These are phyloP conservation scores for Idaea straminata DNA, from an alignment of 2,888 invertebrate genomes.

Conservation along the genomic window DNA sequence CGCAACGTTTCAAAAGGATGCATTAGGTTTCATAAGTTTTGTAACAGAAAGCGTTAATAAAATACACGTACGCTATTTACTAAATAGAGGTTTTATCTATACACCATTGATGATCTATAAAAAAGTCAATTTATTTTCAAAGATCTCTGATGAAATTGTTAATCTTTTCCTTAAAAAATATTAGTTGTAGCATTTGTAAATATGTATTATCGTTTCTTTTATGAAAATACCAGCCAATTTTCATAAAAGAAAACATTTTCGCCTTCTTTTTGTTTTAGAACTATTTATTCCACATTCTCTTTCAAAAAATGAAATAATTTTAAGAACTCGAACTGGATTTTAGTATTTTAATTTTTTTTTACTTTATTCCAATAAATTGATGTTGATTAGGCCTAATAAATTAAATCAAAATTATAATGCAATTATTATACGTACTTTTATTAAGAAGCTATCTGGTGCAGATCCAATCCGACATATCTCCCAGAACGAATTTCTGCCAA, in stretches of 20 bases:
- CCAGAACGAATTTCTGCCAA: too few species aligned
- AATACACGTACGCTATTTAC: too few species aligned
- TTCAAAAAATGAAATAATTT: constrained; percentile 32
- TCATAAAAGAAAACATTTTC: constrained; percentile 47
- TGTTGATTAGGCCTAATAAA: too few species aligned
- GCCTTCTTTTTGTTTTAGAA: constrained; percentile 1
- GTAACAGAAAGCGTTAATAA: too few species aligned
- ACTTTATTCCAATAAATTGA: constrained; percentile 9
- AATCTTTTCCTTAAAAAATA: background rate
- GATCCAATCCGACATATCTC: too few species aligned
- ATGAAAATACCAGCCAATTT: constrained; percentile 66
- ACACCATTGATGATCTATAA: too few species aligned
- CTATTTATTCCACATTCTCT: constrained; percentile 12
- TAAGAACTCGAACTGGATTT: constrained; percentile 6
- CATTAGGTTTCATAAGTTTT: too few species aligned
- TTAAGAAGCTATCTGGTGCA: too few species aligned
- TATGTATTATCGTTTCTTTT: constrained; percentile 38
- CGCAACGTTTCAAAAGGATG: too few species aligned
- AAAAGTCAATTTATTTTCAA: background rate
- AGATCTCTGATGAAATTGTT: background rate
- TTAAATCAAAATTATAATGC: too few species aligned
- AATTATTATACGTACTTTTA: too few species aligned
- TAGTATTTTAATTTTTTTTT: background rate
- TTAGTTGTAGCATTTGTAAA: background rate
- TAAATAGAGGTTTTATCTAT: too few species aligned